These are phyloP conservation scores for Botia kubotai DNA, from an alignment of 2,797 vertebrate species.

Conservation along the genomic window DNA sequence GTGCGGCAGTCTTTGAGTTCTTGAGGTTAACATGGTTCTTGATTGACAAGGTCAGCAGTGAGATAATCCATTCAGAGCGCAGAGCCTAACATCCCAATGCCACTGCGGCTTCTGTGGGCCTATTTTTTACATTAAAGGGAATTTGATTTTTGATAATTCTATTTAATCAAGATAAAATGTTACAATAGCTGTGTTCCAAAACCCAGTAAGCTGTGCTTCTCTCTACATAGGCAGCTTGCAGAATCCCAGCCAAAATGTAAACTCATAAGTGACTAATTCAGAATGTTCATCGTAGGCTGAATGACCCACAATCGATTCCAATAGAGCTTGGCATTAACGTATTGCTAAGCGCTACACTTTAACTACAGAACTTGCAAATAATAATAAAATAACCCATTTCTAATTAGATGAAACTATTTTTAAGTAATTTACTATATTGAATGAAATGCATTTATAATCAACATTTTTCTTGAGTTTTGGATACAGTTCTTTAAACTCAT, in stretches of 20 bases:
- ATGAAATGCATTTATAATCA: too few species aligned
- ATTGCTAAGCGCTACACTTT: too few species aligned
- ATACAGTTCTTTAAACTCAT: too few species aligned
- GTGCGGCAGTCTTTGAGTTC: constrained; percentile 80
- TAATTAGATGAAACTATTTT: too few species aligned
- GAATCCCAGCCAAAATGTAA: neutral
- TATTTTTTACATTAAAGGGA: neutral
- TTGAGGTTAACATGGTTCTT: constrained; percentile 81
- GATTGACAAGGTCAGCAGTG: constrained; percentile 65
- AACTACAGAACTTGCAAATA: too few species aligned
- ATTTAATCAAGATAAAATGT: neutral
- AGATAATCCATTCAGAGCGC: constrained; percentile 70
- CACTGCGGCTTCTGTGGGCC: constrained; percentile 31
- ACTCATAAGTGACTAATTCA: neutral
- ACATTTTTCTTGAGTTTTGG: too few species aligned
- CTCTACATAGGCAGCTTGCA: neutral
- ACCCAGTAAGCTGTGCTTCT: neutral
- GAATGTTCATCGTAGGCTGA: too few species aligned
- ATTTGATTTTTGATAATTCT: too few species aligned
- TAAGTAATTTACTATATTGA: too few species aligned
- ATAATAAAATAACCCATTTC: too few species aligned
- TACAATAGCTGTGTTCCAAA: neutral
- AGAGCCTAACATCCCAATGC: constrained; percentile 43
- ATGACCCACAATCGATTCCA: too few species aligned
- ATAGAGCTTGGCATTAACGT: too few species aligned